Evolutionary conservation across 2,888 invertebrate genomes (phyloP).

Genomic region (Diarsia mendica): DNA sequence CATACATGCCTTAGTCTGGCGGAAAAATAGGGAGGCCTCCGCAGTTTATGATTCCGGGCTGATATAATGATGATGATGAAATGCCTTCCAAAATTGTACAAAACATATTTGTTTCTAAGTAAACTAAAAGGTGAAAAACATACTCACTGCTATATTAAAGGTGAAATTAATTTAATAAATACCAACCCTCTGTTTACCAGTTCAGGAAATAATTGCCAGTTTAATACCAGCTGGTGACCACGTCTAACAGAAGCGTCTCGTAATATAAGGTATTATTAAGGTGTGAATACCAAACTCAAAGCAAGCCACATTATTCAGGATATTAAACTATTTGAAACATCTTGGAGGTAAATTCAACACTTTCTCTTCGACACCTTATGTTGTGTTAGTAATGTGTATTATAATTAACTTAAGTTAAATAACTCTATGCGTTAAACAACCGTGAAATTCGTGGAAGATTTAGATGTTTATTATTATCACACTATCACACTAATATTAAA

Average conservation of each 20-base stretch:
- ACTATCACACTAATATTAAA: too few relatives aligned
- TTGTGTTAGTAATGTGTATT: conserved; percentile 5
- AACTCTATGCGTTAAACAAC: not conserved
- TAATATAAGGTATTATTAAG: conserved; percentile 4
- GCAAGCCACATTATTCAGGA: conserved; percentile 22
- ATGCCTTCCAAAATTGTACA: too few relatives aligned
- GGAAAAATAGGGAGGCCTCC: too few relatives aligned
- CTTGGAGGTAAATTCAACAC: conserved; percentile 22
- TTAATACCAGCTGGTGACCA: not conserved
- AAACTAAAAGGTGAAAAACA: not conserved
- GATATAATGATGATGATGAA: too few relatives aligned
- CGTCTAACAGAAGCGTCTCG: not conserved
- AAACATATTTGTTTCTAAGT: not conserved
- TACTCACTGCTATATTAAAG: not conserved
- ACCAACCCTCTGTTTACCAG: not conserved
- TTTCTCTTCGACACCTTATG: conserved; percentile 28
- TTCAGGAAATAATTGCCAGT: too few relatives aligned
- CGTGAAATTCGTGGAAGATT: not conserved
- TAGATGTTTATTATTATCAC: not conserved
- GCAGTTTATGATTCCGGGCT: too few relatives aligned
- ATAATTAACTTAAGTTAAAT: conserved; percentile 32
- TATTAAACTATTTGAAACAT: conserved; percentile 40
- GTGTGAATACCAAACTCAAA: conserved; percentile 20
- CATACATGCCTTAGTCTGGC: too few relatives aligned
- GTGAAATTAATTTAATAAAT: not conserved